phyloP scores from a whole-genome alignment of 2,888 invertebrate genomes.

The Callosobruchus maculatus region DNA sequence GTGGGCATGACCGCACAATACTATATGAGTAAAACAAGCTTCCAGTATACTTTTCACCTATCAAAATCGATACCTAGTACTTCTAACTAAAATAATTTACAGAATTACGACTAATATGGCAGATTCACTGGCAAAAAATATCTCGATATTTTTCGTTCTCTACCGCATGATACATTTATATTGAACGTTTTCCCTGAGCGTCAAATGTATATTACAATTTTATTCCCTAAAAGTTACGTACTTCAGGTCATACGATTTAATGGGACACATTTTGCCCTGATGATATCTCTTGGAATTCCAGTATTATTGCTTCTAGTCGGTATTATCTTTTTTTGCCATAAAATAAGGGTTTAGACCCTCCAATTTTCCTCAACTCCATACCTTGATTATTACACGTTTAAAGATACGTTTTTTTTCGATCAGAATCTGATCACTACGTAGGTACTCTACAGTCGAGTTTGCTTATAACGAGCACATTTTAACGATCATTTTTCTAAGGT shows the following conservation, averaged over 20 bases:
- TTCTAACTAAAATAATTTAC: constrained; percentile 10
- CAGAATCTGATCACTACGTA: too few species aligned
- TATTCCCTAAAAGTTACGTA: background rate
- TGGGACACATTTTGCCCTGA: background rate
- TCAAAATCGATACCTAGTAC: background rate
- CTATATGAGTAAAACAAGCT: background rate
- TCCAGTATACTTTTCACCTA: background rate
- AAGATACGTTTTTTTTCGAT: too few species aligned
- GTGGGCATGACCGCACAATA: too few species aligned
- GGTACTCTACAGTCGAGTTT: too few species aligned
- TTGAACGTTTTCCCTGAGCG: background rate
- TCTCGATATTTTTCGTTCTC: constrained; percentile 13
- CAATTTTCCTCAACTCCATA: too few species aligned
- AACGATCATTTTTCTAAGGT: too few species aligned
- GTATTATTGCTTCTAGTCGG: background rate
- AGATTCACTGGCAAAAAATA: constrained; percentile 30
- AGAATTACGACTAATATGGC: constrained; percentile 33
- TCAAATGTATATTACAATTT: background rate
- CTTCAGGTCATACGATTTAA: background rate
- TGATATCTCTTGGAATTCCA: background rate
- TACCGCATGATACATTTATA: constrained; percentile 1
- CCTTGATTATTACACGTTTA: too few species aligned
- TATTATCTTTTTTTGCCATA: too few species aligned
- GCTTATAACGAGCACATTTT: too few species aligned
- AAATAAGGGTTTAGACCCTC: too few species aligned